Evolutionary conservation across 2,797 vertebrate species (phyloP), one percentile per base, ranked within the genome.

Genomic region (Falco columbarius): DNA sequence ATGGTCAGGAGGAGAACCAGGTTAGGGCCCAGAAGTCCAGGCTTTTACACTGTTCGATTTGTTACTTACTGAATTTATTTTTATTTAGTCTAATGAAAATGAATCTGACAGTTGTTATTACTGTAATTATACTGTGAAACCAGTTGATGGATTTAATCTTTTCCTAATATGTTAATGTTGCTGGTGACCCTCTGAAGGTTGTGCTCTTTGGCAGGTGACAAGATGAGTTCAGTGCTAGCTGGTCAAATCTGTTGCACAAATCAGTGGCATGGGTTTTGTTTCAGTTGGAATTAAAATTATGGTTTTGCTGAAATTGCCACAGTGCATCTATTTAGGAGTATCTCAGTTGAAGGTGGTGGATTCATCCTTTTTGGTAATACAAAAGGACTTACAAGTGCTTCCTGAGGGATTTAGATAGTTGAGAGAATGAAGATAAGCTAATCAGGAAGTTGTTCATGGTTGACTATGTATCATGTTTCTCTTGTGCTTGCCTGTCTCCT

Each of bases 181-280:
- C 55, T 84, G 74, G 42, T 70, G 74, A 7, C 82, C 51, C 24
- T 58, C 55, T 73, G 92, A 67, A 74, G 90, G 46, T 40, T 92
- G 42, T 72, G 70, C 70, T 68, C 70, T 46, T 36, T 65, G 70
- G 27, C 54, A 77, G 58, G 75, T 6, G 1, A 8, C 52, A 36
- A 18, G 66, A 18, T 34, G 87, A 89, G 83, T 59, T 58, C 34
- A 61, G 18, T 9, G 58, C 24, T 40, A 5, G 6, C 26, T 76
- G 56, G 12, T 61, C 1, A 0, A 13, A 0, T 29, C n/a, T 44
- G 42, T 20, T 27, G 24, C 55, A 13, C 67, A 22, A 22, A 68
- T 34, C 14, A 54, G 27, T 6, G 12, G 44, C 36, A 59, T 83
- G 54, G 58, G 1, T 67, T 86, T 86, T 51, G 40, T 83, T 83